These are phyloP conservation scores for Myrmecobius fasciatus DNA, from an alignment of 2,113 vertebrate species.

Conservation along the genomic window DNA sequence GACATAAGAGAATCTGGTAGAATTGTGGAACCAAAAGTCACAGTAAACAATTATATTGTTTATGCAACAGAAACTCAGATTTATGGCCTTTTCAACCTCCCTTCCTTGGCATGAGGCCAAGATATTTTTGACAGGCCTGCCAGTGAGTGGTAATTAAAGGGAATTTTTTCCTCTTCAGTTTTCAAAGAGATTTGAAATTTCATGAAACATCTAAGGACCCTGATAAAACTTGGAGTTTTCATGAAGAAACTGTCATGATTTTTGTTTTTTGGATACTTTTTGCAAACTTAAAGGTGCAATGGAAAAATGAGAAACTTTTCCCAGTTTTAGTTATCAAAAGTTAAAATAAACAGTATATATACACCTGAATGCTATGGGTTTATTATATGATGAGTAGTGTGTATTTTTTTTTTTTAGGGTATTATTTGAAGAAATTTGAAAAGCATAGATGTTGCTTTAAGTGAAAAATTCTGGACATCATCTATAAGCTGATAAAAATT, in stretches of 20 bases:
- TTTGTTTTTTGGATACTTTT: constrained; percentile 21
- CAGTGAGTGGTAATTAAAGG: constrained; percentile 46
- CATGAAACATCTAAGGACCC: constrained; percentile 38
- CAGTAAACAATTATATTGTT: constrained; percentile 28
- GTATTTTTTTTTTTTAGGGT: constrained; percentile 8
- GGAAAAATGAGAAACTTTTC: constrained; percentile 52
- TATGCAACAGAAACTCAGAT: constrained; percentile 54
- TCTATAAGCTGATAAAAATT: constrained; percentile 25
- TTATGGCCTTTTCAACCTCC: constrained; percentile 49
- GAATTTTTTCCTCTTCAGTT: background rate
- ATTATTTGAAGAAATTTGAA: constrained; percentile 45
- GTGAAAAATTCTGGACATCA: constrained; percentile 43
- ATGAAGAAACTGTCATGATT: constrained; percentile 15
- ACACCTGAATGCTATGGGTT: constrained; percentile 39
- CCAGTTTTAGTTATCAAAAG: constrained; percentile 22
- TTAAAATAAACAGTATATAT: constrained; percentile 23
- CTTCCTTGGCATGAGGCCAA: background rate
- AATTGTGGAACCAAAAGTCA: constrained; percentile 37
- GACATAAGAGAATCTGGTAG: constrained; percentile 25
- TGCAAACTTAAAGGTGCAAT: constrained; percentile 45
- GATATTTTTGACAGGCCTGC: constrained; percentile 39
- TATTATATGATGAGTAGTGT: constrained; percentile 24
- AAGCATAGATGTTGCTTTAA: constrained; percentile 3
- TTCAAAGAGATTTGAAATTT: constrained; percentile 36
- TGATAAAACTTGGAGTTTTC: constrained; percentile 38